Evolutionary conservation across 2,888 invertebrate genomes (phyloP).

Genomic region (Teleogryllus oceanicus): DNA sequence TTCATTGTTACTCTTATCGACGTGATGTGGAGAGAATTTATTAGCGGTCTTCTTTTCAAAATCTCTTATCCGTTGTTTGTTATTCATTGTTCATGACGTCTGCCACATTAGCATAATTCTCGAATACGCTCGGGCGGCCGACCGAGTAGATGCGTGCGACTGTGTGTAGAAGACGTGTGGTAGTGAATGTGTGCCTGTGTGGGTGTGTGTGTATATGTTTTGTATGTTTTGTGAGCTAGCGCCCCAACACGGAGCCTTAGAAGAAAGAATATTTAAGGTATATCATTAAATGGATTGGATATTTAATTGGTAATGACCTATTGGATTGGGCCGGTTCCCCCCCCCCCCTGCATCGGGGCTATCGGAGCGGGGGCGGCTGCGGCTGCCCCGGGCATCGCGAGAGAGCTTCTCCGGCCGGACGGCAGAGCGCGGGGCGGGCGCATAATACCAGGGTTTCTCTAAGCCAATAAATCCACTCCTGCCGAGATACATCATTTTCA

Average conservation of each 20-base stretch:
- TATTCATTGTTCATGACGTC: conserved; percentile 25
- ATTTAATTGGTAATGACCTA: conserved; percentile 29
- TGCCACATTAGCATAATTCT: conserved; percentile 24
- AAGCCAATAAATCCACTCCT: conserved; percentile 35
- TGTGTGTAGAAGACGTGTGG: too few species aligned
- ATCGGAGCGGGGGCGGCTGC: not conserved
- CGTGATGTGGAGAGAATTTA: too few species aligned
- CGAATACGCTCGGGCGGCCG: too few species aligned
- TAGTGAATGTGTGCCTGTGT: too few species aligned
- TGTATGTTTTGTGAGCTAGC: too few species aligned
- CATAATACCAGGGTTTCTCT: conserved; percentile 31
- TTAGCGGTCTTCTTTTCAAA: too few species aligned
- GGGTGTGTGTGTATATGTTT: too few species aligned
- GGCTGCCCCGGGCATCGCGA: not conserved
- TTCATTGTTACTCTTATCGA: too few species aligned
- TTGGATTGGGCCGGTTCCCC: not conserved
- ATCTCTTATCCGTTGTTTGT: not conserved
- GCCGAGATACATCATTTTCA: conserved; percentile 34
- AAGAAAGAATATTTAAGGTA: too few species aligned
- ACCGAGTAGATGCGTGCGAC: too few species aligned
- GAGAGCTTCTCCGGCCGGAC: not conserved
- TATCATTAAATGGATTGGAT: conserved; percentile 26
- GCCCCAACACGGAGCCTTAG: too few species aligned
- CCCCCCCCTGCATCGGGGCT: too few species aligned
- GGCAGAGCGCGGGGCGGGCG: not conserved